These are phyloP conservation scores for Scyliorhinus canicula DNA, from an alignment of 2,797 vertebrate species.

Conservation along the genomic window DNA sequence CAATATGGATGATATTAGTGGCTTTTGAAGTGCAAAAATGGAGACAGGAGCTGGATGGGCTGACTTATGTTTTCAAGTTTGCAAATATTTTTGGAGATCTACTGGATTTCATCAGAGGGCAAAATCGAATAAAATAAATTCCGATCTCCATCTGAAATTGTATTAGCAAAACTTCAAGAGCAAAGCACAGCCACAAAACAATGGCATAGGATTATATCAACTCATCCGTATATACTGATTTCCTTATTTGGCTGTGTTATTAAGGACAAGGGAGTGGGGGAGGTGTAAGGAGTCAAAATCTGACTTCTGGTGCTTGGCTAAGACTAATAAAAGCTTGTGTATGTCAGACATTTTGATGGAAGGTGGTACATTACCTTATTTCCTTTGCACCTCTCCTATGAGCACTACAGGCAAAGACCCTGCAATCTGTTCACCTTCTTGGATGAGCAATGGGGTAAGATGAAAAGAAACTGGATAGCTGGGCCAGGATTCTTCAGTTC, in stretches of 20 bases:
- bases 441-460: not conserved
- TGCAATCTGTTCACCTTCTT: not conserved
- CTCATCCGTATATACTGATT: not conserved
- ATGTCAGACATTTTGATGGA: not conserved
- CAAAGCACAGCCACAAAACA: not conserved
- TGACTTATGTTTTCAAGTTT: not conserved
- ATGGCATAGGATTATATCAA: not conserved
- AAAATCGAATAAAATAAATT: not conserved
- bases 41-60: not conserved
- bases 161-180: not conserved
- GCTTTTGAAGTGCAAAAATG: slow-evolving; percentile 5
- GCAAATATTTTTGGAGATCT: slow-evolving; percentile 6
- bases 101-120: not conserved
- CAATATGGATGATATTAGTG: not conserved
- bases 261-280: too few species aligned
- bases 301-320: not conserved
- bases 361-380: not conserved
- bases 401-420: not conserved
- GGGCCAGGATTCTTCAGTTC: not conserved
- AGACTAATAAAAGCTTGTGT: not conserved
- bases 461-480: not conserved
- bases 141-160: not conserved
- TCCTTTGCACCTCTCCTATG: not conserved
- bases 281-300: too few species aligned
- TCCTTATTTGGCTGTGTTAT: too few species aligned